These are phyloP conservation scores for Mionectes olivaceus DNA, from an alignment of 2,797 vertebrate species.

Conservation along the genomic window DNA sequence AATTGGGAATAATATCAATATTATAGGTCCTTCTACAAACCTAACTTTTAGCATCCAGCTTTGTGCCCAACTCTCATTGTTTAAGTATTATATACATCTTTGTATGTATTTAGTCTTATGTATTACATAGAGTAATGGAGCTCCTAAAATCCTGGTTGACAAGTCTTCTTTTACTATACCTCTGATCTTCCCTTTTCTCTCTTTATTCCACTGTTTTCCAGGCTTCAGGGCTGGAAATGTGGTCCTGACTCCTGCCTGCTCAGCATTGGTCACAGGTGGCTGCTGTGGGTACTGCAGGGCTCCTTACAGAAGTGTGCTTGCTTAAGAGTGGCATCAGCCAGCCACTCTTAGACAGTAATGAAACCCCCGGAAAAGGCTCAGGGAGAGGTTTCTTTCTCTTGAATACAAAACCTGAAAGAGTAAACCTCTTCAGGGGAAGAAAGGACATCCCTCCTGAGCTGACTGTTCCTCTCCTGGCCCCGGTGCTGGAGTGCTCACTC, in stretches of 20 bases:
- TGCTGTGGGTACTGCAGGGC: not conserved
- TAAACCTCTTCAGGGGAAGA: not conserved
- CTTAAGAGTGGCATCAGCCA: not conserved
- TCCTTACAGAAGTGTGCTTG: not conserved
- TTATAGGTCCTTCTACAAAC: not conserved
- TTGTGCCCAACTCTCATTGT: not conserved
- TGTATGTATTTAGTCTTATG: not conserved
- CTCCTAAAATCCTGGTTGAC: not conserved
- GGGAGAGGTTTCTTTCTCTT: not conserved
- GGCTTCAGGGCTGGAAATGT: not conserved
- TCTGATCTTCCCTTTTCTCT: not conserved
- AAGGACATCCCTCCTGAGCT: rapidly evolving
- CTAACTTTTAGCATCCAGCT: not conserved
- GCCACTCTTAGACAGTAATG: not conserved
- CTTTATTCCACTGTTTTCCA: not conserved
- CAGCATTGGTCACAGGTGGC: not conserved
- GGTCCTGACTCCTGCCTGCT: not conserved
- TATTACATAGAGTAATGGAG: not conserved
- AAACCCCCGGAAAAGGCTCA: not conserved
- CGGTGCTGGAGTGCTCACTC: rapidly evolving
- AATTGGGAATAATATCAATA: not conserved
- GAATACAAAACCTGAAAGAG: not conserved
- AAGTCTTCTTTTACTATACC: not conserved
- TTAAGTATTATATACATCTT: not conserved
- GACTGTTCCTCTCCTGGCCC: not conserved